Percentiles rank a stretch among this genome's conserved stretches.
phyloP scores from a whole-genome alignment of 2,113 vertebrate genomes.

The Mustela nigripes region DNA sequence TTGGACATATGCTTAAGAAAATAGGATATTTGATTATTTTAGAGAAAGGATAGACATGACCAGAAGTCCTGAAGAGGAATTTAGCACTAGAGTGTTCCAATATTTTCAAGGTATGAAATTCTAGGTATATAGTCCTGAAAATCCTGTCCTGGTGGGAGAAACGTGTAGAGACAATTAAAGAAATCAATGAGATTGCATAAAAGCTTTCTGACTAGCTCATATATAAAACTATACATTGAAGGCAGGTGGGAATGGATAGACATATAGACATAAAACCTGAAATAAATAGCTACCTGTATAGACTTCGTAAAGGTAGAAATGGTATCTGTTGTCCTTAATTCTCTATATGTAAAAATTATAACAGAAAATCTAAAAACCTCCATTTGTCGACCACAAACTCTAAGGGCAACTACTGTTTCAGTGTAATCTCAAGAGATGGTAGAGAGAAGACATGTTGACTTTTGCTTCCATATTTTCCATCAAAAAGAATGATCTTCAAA shows the following conservation, averaged over 20 bases:
- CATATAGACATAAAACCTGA: neutral
- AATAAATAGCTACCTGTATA: neutral
- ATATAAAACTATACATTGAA: neutral
- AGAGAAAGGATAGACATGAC: neutral
- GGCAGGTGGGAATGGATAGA: neutral
- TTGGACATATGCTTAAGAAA: neutral
- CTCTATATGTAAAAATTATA: neutral
- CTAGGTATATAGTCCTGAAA: neutral
- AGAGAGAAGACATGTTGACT: neutral
- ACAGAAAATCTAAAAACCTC: neutral
- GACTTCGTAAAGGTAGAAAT: neutral
- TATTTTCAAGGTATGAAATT: conserved; percentile 46
- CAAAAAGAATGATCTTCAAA: neutral
- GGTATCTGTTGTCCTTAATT: neutral
- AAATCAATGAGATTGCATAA: neutral
- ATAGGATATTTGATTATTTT: neutral
- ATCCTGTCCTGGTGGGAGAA: neutral
- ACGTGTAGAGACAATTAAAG: neutral
- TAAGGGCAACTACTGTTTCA: neutral
- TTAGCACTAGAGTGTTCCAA: neutral
- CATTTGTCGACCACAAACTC: neutral
- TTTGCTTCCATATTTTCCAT: neutral
- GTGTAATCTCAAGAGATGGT: neutral
- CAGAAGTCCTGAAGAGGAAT: neutral
- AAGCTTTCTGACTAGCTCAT: neutral